phyloP scores from a whole-genome alignment of 2,113 vertebrate species.

The Acanthochromis polyacanthus region DNA sequence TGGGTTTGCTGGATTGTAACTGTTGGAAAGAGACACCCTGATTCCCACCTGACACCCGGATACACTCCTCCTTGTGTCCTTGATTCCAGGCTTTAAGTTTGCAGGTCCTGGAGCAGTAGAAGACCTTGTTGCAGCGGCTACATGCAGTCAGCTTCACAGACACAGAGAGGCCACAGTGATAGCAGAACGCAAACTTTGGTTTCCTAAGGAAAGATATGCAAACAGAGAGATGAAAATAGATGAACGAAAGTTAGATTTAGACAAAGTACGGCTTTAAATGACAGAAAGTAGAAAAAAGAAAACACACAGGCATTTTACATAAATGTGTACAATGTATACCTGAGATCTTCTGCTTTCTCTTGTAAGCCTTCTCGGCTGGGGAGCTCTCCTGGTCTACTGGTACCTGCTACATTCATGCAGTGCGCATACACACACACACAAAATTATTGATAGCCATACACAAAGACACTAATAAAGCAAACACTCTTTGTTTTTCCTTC shows the following conservation, averaged over 20 bases:
- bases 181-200: conserved; percentile 87
- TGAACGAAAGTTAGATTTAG: not conserved
- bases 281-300: not conserved
- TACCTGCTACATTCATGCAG: conserved; percentile 2
- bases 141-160: conserved; percentile 83
- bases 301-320: not conserved
- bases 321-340: conserved; percentile 19
- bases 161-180: conserved; percentile 86
- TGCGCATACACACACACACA: no score
- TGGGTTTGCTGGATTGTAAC: not conserved
- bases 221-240: not conserved
- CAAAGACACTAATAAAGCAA: conserved; percentile 9
- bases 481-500: not conserved
- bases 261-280: not conserved
- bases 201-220: conserved; percentile 65
- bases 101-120: conserved; percentile 87
- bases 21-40: not conserved
- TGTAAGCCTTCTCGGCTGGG: not conserved
- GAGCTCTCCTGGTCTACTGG: not conserved
- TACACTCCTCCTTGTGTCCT: conserved; percentile 85
- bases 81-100: conserved; percentile 84
- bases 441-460: not conserved
- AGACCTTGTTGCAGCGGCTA: conserved; percentile 81
- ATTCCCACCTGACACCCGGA: conserved; percentile 60
- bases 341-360: not conserved